Evolutionary conservation across 64 coral and sea anemone species (phyloP).

Genomic region (Montipora cactus): DNA sequence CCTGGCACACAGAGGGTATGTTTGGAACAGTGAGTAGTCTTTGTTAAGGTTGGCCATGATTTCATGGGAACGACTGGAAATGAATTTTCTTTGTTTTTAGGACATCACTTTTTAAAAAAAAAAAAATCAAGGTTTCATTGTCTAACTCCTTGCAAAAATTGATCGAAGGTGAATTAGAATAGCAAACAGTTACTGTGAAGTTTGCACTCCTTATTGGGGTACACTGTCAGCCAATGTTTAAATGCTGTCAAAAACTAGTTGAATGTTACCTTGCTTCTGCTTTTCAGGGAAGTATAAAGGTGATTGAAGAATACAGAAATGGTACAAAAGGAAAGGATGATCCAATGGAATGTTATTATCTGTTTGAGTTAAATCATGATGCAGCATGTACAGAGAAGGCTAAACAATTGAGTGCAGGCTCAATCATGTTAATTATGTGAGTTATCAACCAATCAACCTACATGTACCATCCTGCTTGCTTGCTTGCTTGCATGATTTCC

Average conservation of each 20-base stretch:
- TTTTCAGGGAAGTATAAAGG: slow-evolving; percentile 32
- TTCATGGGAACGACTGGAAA: no score
- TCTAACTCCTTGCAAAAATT: no score
- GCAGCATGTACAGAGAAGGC: slow-evolving; percentile 58
- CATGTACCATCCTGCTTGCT: not conserved
- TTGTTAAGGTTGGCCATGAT: no score
- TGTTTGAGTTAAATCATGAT: slow-evolving; percentile 84
- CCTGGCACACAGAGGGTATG: slow-evolving; percentile 42
- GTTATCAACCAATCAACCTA: not conserved
- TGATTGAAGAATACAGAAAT: slow-evolving; percentile 70
- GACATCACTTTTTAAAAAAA: no score
- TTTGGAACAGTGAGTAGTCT: no score
- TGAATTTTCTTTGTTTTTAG: no score
- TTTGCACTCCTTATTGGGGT: no score
- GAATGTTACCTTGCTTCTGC: not conserved
- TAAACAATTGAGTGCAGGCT: slow-evolving; percentile 73
- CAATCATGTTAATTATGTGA: slow-evolving; percentile 80
- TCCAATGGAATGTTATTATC: slow-evolving; percentile 69
- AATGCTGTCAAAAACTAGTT: not conserved
- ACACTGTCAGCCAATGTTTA: not conserved
- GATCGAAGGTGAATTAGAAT: no score
- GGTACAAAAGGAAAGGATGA: not conserved
- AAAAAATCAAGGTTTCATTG: no score
- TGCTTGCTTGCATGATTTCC: no score
- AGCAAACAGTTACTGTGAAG: no score